These are phyloP conservation scores for Hoplostethus mediterraneus DNA, from an alignment of 2,797 vertebrate species.

Conservation along the genomic window DNA sequence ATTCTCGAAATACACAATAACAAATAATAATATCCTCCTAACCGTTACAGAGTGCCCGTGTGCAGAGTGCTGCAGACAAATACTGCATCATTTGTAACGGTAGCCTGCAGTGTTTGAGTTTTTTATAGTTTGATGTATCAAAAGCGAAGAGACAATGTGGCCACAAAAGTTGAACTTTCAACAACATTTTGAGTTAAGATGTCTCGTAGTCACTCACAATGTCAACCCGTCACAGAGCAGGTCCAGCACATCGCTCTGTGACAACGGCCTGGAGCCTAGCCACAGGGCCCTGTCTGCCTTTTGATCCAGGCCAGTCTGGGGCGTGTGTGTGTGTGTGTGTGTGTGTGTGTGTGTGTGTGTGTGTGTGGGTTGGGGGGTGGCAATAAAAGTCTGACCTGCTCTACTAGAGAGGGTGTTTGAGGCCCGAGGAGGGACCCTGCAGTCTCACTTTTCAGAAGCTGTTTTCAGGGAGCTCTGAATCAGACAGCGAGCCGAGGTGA, in stretches of 20 bases:
- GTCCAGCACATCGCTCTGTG: conserved; percentile 44
- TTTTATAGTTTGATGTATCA: conserved; percentile 9
- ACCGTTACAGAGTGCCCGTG: conserved; percentile 51
- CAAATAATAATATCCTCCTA: conserved; percentile 13
- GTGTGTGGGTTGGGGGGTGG: too few relatives aligned
- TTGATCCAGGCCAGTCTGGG: conserved; percentile 16
- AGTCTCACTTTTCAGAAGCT: conserved; percentile 33
- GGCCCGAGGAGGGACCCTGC: conserved; percentile 18
- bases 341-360: too few relatives aligned
- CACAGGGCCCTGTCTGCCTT: conserved; percentile 47
- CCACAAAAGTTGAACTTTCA: conserved; percentile 12
- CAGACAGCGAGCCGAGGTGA: conserved; percentile 34
- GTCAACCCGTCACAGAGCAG: neutral
- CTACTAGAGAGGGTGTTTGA: conserved; percentile 25
- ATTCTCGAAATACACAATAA: conserved; percentile 44
- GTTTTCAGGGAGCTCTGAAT: conserved; percentile 40
- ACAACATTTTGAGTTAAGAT: conserved; percentile 11
- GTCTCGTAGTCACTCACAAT: conserved; percentile 18
- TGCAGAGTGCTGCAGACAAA: conserved; percentile 33
- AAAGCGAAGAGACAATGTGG: neutral
- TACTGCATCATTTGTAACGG: conserved; percentile 36
- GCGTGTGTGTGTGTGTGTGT: too few relatives aligned
- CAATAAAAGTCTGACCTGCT: conserved; percentile 52
- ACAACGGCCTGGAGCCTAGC: conserved; percentile 47
- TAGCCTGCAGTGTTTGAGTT: conserved; percentile 19